These are phyloP conservation scores for Psophia crepitans DNA, from an alignment of 2,113 vertebrate species.

Conservation along the genomic window DNA sequence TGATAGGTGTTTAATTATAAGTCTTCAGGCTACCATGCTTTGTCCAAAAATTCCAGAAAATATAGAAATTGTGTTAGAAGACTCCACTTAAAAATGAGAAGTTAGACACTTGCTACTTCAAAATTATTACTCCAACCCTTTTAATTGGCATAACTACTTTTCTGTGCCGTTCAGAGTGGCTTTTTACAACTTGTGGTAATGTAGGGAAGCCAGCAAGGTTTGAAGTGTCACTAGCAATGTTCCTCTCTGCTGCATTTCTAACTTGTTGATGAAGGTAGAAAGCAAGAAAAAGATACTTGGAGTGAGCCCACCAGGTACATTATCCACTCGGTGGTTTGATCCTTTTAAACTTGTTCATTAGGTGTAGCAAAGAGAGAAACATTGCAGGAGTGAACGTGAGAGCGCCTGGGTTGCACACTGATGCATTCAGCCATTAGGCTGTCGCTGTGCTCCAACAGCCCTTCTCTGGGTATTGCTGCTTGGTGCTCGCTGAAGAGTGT, in stretches of 20 bases:
- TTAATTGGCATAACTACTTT: background rate
- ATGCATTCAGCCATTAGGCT: background rate
- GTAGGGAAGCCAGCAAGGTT: background rate
- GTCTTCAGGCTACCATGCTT: background rate
- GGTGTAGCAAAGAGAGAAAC: background rate
- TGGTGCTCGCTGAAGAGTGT: accelerated
- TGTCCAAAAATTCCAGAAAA: background rate
- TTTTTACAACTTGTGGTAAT: background rate
- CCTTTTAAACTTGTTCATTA: background rate
- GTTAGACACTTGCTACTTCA: background rate
- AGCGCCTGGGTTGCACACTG: background rate
- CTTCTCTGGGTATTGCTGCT: background rate
- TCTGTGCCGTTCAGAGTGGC: background rate
- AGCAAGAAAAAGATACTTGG: background rate
- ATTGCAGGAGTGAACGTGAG: accelerated
- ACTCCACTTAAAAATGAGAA: background rate
- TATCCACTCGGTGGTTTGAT: background rate
- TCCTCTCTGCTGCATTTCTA: background rate
- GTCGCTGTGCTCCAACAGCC: background rate
- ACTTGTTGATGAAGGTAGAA: background rate
- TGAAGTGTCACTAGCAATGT: background rate
- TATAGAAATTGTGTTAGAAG: background rate
- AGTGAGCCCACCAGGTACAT: background rate
- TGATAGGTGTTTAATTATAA: background rate
- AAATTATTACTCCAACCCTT: background rate